A percentile compares a stretch with the other conserved stretches of the same genome.
Conservation (phyloP, 2,113 vertebrate genomes). For the Pongo pygmaeus region DNA sequence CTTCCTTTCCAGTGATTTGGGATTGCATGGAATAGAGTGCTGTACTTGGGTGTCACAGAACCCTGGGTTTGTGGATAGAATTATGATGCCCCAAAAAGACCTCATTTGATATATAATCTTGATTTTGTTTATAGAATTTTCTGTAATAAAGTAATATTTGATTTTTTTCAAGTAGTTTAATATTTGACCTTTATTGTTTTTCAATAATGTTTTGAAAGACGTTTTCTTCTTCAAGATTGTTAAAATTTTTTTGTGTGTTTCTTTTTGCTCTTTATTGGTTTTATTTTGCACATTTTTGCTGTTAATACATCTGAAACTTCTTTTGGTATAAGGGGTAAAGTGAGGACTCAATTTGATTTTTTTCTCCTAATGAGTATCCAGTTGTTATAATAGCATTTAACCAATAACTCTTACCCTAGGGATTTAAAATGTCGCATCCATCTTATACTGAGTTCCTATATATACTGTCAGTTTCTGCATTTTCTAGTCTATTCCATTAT, state of each 20-base stretch:
- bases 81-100: neutral
- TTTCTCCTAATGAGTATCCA: neutral
- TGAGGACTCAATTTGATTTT: neutral
- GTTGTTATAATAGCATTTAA: neutral
- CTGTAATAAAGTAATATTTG: neutral
- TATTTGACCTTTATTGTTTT: neutral
- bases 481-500: neutral
- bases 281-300: neutral
- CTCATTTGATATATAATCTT: neutral
- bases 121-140: conserved; percentile 13
- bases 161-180: neutral
- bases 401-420: neutral
- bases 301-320: neutral
- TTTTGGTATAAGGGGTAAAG: neutral
- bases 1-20: neutral
- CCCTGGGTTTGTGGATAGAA: neutral
- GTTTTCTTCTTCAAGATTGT: neutral
- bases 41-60: neutral
- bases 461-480: neutral
- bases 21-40: neutral
- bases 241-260: neutral
- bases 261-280: neutral
- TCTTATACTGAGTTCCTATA: neutral
- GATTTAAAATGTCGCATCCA: neutral
- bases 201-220: neutral